Base-by-base conservation (phyloP, 2,113 vertebrate species). In the Phocoena sinus region DNA sequence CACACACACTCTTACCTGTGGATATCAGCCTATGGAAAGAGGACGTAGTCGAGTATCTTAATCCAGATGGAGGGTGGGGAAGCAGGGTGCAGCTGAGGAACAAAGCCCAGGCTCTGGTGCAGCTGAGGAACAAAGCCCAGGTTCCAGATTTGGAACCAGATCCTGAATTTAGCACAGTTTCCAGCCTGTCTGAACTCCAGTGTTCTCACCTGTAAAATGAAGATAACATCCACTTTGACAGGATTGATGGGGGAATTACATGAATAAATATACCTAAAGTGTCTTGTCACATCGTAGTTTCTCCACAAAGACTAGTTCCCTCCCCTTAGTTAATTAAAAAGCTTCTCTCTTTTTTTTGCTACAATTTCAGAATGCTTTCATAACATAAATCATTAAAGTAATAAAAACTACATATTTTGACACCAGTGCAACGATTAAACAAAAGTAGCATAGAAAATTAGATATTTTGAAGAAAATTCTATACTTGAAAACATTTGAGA, bases 351-450 rank as follows among this genome's bases (percentile, higher is more conserved):
- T 8, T 60, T 44, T 50, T 1, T 47, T 36, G 33, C 36, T 63
- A 60, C 73, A 73, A 80, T 56, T 91, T 94, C 71, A 77, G 58
- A 71, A 91, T 74, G 92, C 25, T 62, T 93, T 77, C 6, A 73
- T 76, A 26, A 36, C 71, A 36, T 47, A 53, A 95, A 80, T 33
- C 74, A n/a, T 87, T 20, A 68, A 84, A 95, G 47, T 38, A 81
- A 80, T 44, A 84, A 65, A 56, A 86, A 67, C 0, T 14, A 79
- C 0, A 21, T 58, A 81, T 58, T 91, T 81, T 85, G 21, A 91
- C 70, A 73, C 68, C 21, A 15, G 26, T 85, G 44, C 9, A 79
- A 73, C 41, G 31, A 84, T 58, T 63, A 70, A 91, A 89, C 15
- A 82, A 84, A 87, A 56, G 56, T 25, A 44, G 87, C 36, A 84